A percentile compares a stretch with the other conserved stretches of the same genome.
Evolutionary conservation across 2,797 vertebrate species (phyloP).

Genomic region (Sciurus carolinensis): DNA sequence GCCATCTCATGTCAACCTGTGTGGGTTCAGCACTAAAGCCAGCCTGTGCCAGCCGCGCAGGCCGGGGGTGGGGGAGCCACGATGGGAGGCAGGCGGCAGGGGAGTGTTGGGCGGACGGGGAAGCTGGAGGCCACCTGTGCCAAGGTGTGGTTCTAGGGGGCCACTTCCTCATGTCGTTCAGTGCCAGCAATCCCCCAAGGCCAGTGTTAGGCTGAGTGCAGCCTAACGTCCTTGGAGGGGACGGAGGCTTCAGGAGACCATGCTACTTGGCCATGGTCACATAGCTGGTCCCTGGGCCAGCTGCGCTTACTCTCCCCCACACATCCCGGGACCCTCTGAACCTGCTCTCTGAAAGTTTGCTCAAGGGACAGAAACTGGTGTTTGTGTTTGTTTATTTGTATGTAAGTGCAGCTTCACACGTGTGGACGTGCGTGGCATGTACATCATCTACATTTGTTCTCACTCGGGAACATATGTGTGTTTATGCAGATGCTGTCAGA

Average conservation of each 20-base stretch:
- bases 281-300: background rate
- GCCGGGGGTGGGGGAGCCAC: too few species aligned
- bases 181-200: background rate
- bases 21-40: background rate
- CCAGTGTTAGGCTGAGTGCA: too few species aligned
- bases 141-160: background rate
- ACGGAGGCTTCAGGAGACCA: background rate
- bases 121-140: too few species aligned
- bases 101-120: background rate
- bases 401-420: background rate
- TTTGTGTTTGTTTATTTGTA: background rate
- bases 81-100: too few species aligned
- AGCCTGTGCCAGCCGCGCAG: rapidly evolving
- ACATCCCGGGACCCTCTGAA: background rate
- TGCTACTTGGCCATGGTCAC: too few species aligned
- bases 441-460: background rate
- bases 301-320: background rate
- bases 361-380: background rate
- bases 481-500: rapidly evolving
- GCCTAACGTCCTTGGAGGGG: background rate
- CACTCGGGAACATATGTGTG: rapidly evolving
- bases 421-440: background rate
- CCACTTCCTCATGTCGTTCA: background rate
- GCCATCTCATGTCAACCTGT: background rate
- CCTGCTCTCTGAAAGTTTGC: background rate